Conservation (phyloP, 2,113 vertebrate species). For the Zosterops borbonicus region DNA sequence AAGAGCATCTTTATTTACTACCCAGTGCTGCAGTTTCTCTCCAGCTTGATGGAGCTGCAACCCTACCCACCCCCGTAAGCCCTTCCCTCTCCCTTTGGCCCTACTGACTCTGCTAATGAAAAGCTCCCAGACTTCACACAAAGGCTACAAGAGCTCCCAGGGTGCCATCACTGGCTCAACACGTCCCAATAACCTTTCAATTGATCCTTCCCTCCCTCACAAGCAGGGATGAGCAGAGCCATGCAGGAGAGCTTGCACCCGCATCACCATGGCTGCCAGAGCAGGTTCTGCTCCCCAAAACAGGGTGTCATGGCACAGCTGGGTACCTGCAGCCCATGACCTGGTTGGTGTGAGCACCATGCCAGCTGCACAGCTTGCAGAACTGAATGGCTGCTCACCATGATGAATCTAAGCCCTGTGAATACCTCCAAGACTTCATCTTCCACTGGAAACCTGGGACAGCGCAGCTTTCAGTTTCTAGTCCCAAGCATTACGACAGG, state of each 20-base stretch:
- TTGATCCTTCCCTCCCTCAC: not conserved
- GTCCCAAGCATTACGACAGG: not conserved
- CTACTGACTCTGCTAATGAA: not conserved
- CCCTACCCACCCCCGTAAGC: not conserved
- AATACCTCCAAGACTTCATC: not conserved
- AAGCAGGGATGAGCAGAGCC: not conserved
- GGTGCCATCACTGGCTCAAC: not conserved
- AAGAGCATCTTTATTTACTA: constrained; percentile 51
- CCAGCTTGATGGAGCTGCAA: not conserved
- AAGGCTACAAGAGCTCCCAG: not conserved
- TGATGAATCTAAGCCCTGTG: accelerated
- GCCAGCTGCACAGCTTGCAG: no score
- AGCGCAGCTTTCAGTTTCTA: not conserved
- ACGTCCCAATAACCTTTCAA: accelerated
- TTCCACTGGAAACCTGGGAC: not conserved
- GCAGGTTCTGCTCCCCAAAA: not conserved
- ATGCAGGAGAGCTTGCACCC: accelerated
- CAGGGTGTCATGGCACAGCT: accelerated
- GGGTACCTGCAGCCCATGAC: not conserved
- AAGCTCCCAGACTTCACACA: not conserved
- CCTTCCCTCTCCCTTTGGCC: not conserved
- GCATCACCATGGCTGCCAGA: accelerated
- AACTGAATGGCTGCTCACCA: not conserved
- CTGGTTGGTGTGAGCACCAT: accelerated
- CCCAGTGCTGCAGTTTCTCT: not conserved